Conservation (phyloP, 1,140 invertebrate genomes). For the Patella vulgata region DNA sequence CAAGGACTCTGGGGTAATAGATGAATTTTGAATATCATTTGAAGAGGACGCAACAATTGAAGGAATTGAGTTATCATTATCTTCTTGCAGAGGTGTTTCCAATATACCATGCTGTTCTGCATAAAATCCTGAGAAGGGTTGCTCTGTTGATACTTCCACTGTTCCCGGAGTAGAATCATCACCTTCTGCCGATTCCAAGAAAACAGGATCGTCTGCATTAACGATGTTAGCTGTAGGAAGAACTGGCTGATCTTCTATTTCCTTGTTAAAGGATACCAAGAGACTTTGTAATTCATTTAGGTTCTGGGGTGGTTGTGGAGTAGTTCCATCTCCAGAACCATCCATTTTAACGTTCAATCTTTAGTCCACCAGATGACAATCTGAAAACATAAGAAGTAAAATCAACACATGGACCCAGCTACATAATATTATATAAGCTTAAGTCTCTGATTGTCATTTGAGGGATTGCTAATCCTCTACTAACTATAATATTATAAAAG, state of each 20-base stretch:
- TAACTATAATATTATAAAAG: too few species aligned
- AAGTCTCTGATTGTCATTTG: too few species aligned
- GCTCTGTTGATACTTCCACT: constrained; percentile 5
- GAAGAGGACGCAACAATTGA: constrained; percentile 9
- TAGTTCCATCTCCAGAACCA: constrained; percentile 11
- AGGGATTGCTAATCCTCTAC: too few species aligned
- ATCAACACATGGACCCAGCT: too few species aligned
- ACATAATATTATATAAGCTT: too few species aligned
- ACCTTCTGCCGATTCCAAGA: constrained; percentile 7
- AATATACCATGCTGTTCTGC: constrained; percentile 30
- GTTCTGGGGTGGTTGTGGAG: constrained; percentile 47
- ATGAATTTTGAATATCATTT: background rate
- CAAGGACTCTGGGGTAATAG: constrained; percentile 20
- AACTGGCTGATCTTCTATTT: constrained; percentile 70
- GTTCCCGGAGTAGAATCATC: background rate
- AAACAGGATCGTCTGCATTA: constrained; percentile 17
- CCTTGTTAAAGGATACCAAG: constrained; percentile 85
- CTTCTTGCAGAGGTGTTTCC: constrained; percentile 12
- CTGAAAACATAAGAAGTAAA: too few species aligned
- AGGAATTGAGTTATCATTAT: constrained; percentile 18
- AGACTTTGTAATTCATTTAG: constrained; percentile 85
- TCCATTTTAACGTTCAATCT: constrained; percentile 34
- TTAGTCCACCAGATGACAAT: background rate
- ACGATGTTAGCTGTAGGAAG: constrained; percentile 22
- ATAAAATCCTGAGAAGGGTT: constrained; percentile 34